Percentiles rank a stretch among this genome's conserved stretches.
phyloP scores from a whole-genome alignment of 2,888 invertebrate species.

The Neoitamus cyanurus region DNA sequence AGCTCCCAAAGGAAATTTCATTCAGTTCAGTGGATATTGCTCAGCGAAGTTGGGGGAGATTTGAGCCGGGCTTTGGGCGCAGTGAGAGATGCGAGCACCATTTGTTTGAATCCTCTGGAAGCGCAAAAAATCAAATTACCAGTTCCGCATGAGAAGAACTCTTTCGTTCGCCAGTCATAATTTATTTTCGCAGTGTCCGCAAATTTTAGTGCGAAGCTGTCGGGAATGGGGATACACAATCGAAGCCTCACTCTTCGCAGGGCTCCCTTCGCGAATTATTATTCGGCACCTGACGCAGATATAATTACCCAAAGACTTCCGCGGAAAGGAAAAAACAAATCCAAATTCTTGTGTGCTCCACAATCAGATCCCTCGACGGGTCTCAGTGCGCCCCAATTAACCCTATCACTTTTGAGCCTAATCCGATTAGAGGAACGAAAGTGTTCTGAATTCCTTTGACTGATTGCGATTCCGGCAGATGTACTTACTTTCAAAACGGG shows the following conservation, averaged over 20 bases:
- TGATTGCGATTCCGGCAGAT: background rate
- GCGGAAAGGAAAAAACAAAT: background rate
- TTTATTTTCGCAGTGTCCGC: background rate
- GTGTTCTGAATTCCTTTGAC: background rate
- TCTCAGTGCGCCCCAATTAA: background rate
- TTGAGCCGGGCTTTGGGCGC: background rate
- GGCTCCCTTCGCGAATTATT: background rate
- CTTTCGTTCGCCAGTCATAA: background rate
- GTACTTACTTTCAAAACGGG: background rate
- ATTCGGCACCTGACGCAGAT: background rate
- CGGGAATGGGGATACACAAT: background rate
- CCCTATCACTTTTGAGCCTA: background rate
- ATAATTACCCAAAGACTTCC: background rate
- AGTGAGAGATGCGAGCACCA: background rate
- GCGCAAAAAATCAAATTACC: slow-evolving; percentile 1
- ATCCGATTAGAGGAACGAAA: background rate
- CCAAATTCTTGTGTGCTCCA: background rate
- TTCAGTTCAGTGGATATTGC: slow-evolving; percentile 17
- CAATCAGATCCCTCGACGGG: background rate
- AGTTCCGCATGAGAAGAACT: background rate
- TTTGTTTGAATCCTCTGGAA: background rate
- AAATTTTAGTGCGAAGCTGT: background rate
- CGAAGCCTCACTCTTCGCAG: background rate
- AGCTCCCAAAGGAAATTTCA: background rate
- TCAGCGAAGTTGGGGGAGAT: background rate